These are phyloP conservation scores for Protobothrops mucrosquamatus DNA, from an alignment of 2,113 vertebrate genomes.

Conservation along the genomic window DNA sequence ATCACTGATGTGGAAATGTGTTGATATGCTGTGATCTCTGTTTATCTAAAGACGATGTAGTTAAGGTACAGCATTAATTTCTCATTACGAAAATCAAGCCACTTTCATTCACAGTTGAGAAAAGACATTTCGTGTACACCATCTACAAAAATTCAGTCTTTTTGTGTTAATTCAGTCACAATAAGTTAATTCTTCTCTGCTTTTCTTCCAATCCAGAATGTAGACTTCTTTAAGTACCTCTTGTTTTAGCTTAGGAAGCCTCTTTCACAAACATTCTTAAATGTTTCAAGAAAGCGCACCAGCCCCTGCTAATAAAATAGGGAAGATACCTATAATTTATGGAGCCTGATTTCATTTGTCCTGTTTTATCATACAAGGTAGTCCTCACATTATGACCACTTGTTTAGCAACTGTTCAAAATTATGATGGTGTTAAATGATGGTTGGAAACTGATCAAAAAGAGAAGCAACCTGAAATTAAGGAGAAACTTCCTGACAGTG, in stretches of 20 bases:
- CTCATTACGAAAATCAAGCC: neutral
- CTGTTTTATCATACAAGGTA: neutral
- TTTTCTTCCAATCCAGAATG: neutral
- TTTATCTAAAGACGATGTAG: neutral
- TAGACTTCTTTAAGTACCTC: no score
- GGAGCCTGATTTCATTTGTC: neutral
- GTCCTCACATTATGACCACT: neutral
- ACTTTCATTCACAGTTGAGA: neutral
- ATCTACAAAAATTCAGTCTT: neutral
- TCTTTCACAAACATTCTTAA: neutral
- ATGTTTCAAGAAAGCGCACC: neutral
- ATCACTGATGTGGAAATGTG: accelerated
- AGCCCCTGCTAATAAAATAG: neutral
- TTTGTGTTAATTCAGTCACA: neutral
- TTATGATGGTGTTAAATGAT: neutral
- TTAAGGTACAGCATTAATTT: neutral
- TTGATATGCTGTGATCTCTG: neutral
- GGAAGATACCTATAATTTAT: neutral
- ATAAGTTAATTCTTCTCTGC: neutral
- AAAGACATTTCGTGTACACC: neutral
- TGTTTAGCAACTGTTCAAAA: neutral
- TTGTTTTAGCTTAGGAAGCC: neutral
- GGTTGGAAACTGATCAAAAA: no score
- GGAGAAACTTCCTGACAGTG: no score
- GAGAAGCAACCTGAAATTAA: no score